Percentiles rank a stretch among this genome's conserved stretches.
phyloP scores from a whole-genome alignment of 2,113 vertebrate species.

The Microtus ochrogaster region DNA sequence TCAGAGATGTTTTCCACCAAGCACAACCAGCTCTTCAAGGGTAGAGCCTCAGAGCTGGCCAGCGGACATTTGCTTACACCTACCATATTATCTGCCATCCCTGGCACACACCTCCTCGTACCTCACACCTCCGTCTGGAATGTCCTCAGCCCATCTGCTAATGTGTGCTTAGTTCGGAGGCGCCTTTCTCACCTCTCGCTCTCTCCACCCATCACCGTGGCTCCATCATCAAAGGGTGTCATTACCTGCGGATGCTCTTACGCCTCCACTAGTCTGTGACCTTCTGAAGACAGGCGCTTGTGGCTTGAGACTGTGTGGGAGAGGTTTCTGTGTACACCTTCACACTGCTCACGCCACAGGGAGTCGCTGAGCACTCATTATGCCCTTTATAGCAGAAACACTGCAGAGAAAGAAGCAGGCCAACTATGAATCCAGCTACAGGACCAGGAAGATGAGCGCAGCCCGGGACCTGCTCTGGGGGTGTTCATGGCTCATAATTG shows the following conservation, averaged over 20 bases:
- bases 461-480: neutral
- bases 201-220: neutral
- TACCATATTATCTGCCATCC: neutral
- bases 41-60: too few species aligned
- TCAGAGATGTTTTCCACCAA: neutral
- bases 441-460: neutral
- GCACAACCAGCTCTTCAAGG: neutral
- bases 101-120: neutral
- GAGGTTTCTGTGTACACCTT: neutral
- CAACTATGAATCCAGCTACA: neutral
- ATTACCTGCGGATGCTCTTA: neutral
- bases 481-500: neutral
- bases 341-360: neutral
- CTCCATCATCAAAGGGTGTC: neutral
- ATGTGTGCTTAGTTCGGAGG: neutral
- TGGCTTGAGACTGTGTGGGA: neutral
- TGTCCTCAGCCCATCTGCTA: neutral
- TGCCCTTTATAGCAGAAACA: neutral
- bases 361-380: neutral
- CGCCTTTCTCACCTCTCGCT: neutral
- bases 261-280: neutral
- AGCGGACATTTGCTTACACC: neutral
- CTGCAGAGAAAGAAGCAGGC: neutral
- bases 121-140: neutral
- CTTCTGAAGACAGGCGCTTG: neutral